A percentile compares a stretch with the other conserved stretches of the same genome.
Conservation (phyloP, 2,113 vertebrate species). For the Andinoacara biseriatus region DNA sequence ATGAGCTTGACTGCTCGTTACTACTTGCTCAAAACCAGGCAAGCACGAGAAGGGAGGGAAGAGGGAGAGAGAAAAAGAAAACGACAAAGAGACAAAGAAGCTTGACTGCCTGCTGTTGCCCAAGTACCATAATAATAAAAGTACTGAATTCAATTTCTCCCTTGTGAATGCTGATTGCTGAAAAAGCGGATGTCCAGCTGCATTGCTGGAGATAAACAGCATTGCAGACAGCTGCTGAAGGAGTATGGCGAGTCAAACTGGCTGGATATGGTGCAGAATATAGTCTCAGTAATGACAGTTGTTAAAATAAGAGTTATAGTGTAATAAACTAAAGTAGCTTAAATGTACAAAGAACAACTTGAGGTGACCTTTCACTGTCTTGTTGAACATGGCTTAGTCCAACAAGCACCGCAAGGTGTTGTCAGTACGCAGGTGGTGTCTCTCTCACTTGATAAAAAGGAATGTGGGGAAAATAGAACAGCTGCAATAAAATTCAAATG, state of each 20-base stretch:
- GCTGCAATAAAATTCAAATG: conserved; percentile 67
- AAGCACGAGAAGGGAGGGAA: conserved; percentile 53
- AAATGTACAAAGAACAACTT: background rate
- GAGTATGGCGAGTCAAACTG: background rate
- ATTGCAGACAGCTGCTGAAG: background rate
- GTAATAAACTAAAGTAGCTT: background rate
- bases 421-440: conserved; percentile 71
- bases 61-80: conserved; percentile 29
- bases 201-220: background rate
- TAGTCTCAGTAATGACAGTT: background rate
- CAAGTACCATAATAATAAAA: conserved; percentile 25
- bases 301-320: background rate
- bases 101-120: conserved; percentile 29
- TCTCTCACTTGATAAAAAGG: conserved; percentile 62
- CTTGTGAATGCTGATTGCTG: background rate
- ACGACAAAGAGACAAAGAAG: conserved; percentile 34
- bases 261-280: background rate
- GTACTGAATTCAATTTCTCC: background rate
- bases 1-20: conserved; percentile 83
- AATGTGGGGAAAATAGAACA: conserved; percentile 50
- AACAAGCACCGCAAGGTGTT: conserved; percentile 71
- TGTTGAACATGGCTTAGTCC: background rate
- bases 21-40: conserved; percentile 76
- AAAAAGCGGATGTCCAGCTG: background rate
- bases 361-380: background rate